These are phyloP conservation scores for Plagodis pulveraria DNA, from an alignment of 2,888 invertebrate species.

Conservation along the genomic window DNA sequence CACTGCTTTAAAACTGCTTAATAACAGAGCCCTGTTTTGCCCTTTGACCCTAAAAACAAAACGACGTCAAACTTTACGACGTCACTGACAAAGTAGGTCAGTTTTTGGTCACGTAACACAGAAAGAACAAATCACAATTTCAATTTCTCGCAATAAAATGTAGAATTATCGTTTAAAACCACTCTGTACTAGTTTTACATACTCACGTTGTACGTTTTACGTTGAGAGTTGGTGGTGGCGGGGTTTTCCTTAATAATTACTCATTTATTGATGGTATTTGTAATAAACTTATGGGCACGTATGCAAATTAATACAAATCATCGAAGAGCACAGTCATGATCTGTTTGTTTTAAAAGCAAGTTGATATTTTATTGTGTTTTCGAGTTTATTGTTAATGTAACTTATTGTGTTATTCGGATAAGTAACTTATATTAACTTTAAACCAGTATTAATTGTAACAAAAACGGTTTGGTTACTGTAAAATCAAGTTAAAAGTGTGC, in stretches of 20 bases:
- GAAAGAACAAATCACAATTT: conserved; percentile 6
- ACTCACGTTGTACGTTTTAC: too few relatives aligned
- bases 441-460: too few relatives aligned
- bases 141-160: conserved; percentile 19
- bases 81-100: conserved; percentile 14
- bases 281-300: conserved; percentile 11
- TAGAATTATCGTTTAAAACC: conserved; percentile 21
- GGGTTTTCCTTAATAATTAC: conserved; percentile 37
- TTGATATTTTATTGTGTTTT: background rate
- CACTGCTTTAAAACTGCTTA: too few relatives aligned
- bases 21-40: too few relatives aligned
- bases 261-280: conserved; percentile 11
- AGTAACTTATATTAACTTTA: too few relatives aligned
- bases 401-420: too few relatives aligned
- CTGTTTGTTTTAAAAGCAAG: background rate
- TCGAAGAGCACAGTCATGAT: conserved; percentile 1
- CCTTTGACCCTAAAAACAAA: too few relatives aligned
- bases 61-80: background rate
- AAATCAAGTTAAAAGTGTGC: too few relatives aligned
- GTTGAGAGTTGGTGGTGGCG: background rate
- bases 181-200: conserved; percentile 7
- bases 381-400: too few relatives aligned
- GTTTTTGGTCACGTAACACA: conserved; percentile 3
- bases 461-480: too few relatives aligned
- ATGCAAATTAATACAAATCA: conserved; percentile 6